These are phyloP conservation scores for Himalopsyche anomala DNA, from an alignment of 2,888 invertebrate genomes.

Conservation along the genomic window DNA sequence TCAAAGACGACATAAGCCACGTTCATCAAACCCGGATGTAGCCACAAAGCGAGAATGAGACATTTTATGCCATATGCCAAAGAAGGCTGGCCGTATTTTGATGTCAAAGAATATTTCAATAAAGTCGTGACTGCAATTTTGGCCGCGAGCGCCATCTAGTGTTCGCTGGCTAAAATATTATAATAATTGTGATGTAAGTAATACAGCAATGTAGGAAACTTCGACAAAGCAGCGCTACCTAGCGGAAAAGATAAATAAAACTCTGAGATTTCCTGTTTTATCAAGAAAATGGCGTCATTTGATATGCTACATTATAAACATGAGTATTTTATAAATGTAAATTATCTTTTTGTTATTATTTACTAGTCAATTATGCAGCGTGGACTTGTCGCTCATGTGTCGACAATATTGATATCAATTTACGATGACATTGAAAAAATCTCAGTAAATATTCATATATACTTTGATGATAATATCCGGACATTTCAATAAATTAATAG, in stretches of 20 bases:
- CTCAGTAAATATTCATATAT: no score
- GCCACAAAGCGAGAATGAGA: neutral
- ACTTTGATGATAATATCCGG: no score
- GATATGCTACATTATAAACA: neutral
- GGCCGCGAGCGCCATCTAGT: constrained; percentile 7
- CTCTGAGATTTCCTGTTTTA: neutral
- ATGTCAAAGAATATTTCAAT: neutral
- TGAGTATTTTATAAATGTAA: neutral
- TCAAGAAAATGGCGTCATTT: neutral
- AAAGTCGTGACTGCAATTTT: neutral
- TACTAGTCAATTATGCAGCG: neutral
- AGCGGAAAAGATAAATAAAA: neutral
- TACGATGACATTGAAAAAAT: no score
- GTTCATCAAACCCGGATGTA: constrained; percentile 30
- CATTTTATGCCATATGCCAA: neutral
- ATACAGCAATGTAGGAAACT: neutral
- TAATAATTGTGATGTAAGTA: neutral
- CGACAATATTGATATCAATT: neutral
- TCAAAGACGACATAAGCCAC: neutral
- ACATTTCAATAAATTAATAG: no score
- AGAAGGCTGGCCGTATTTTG: neutral
- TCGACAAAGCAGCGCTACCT: neutral
- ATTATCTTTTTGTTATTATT: neutral
- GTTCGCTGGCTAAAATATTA: neutral
- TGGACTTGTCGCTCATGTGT: neutral